Conservation (phyloP, 1,140 invertebrate species). For the Drosophila chauvacae region DNA sequence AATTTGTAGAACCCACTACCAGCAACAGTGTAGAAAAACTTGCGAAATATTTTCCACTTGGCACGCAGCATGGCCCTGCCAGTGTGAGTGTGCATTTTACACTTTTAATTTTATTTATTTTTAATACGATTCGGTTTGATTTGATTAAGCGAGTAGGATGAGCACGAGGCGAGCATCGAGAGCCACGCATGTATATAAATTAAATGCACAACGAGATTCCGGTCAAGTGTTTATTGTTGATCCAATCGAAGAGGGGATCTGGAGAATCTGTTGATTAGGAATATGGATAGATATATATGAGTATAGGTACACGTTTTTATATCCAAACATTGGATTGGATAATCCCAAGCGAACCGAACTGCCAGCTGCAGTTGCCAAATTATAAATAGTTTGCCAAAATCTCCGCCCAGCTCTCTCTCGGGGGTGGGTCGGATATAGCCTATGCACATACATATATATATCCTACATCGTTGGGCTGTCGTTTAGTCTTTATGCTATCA, state of each 20-base stretch:
- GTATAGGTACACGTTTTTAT: neutral
- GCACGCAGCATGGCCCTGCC: constrained; percentile 70
- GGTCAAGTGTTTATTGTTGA: constrained; percentile 74
- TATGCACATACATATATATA: constrained; percentile 9
- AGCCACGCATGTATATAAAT: constrained; percentile 9
- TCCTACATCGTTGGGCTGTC: constrained; percentile 35
- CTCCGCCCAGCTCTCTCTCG: constrained; percentile 17
- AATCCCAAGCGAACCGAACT: constrained; percentile 10
- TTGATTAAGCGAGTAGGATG: constrained; percentile 63
- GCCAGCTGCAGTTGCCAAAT: constrained; percentile 66
- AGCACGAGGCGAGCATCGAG: constrained; percentile 7
- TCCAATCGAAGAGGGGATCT: constrained; percentile 22
- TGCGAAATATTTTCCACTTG: constrained; percentile 83
- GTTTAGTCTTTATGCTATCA: constrained; percentile 55
- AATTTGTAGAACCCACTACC: constrained; percentile 57
- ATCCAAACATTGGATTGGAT: constrained; percentile 26
- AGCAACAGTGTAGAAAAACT: constrained; percentile 64
- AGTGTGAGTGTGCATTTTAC: constrained; percentile 65
- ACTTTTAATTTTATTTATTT: constrained; percentile 81
- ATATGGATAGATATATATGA: neutral
- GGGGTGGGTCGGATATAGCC: constrained; percentile 3
- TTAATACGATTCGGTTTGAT: constrained; percentile 67
- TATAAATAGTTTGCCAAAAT: constrained; percentile 78
- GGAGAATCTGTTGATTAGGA: constrained; percentile 38
- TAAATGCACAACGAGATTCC: constrained; percentile 38